Evolutionary conservation across 2,888 invertebrate species (phyloP).

Genomic region (Rhagophthalmus giganteus): DNA sequence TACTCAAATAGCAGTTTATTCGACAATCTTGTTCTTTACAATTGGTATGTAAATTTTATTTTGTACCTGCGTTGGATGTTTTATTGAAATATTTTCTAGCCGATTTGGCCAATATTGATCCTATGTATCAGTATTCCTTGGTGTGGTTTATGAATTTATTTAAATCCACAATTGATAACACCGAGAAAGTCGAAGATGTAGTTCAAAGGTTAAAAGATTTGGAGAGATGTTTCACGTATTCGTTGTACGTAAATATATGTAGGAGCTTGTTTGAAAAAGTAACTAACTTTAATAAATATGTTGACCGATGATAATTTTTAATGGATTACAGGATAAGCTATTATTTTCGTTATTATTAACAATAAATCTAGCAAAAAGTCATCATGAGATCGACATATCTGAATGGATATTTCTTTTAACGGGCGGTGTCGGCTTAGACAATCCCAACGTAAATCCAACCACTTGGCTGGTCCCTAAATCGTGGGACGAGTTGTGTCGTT

Average conservation of each 20-base stretch:
- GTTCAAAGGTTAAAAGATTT: conserved; percentile 73
- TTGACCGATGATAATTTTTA: conserved; percentile 3
- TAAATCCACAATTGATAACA: conserved; percentile 82
- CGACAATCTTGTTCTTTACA: conserved; percentile 89
- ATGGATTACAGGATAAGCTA: conserved; percentile 73
- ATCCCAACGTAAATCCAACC: conserved; percentile 70
- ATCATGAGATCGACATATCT: conserved; percentile 61
- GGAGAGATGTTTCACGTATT: conserved; percentile 82
- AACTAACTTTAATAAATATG: too few relatives aligned
- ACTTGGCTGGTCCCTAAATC: conserved; percentile 71
- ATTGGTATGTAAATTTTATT: conserved; percentile 61
- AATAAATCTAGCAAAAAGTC: conserved; percentile 69
- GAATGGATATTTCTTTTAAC: conserved; percentile 89
- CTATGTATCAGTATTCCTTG: conserved; percentile 96
- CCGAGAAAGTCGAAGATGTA: conserved; percentile 82
- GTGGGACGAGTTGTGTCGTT: conserved; percentile 78
- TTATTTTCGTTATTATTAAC: conserved; percentile 80
- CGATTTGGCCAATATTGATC: conserved; percentile 88
- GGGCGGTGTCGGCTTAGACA: conserved; percentile 80
- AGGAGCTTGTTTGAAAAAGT: conserved; percentile 92
- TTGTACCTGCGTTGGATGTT: neutral
- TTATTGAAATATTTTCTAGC: conserved; percentile 58
- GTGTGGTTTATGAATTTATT: conserved; percentile 92
- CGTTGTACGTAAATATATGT: conserved; percentile 87
- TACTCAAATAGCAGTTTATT: conserved; percentile 87